phyloP scores from a whole-genome alignment of 2,888 invertebrate species.

The Brachyptera putata region DNA sequence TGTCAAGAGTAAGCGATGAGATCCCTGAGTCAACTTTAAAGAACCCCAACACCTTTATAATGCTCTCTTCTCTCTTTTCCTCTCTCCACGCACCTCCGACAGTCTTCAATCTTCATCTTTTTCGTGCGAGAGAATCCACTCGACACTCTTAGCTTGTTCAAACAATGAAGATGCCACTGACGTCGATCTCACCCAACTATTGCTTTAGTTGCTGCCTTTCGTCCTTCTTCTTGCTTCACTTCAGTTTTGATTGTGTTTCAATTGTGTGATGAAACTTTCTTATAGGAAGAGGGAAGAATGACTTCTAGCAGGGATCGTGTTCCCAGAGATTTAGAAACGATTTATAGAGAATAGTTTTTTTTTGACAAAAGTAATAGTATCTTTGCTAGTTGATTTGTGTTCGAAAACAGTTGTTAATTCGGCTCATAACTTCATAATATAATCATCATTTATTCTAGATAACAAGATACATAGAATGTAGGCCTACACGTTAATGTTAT shows the following conservation, averaged over 20 bases:
- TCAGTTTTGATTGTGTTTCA: conserved; percentile 17
- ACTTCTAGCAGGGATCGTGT: no score
- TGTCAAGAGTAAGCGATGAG: conserved; percentile 19
- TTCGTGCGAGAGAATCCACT: conserved; percentile 9
- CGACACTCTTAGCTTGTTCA: conserved; percentile 15
- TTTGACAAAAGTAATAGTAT: no score
- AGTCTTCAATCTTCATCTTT: conserved; percentile 2
- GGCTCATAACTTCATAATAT: no score
- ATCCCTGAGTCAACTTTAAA: conserved; percentile 20
- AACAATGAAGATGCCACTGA: conserved; percentile 12
- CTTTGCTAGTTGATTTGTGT: no score
- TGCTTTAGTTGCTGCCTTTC: conserved; percentile 3
- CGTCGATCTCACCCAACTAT: conserved; percentile 16
- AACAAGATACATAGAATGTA: no score
- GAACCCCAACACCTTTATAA: conserved; percentile 10
- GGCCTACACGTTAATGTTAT: no score
- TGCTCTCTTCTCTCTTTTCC: neutral
- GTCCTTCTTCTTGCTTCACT: conserved; percentile 6
- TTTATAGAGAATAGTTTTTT: no score
- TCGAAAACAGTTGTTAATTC: no score
- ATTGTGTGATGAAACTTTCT: conserved; percentile 5
- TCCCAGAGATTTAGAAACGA: no score
- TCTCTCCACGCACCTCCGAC: neutral
- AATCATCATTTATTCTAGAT: no score
- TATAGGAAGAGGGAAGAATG: neutral